phyloP scores from a whole-genome alignment of 1,140 invertebrate genomes.

The Cecropterus lyciades region DNA sequence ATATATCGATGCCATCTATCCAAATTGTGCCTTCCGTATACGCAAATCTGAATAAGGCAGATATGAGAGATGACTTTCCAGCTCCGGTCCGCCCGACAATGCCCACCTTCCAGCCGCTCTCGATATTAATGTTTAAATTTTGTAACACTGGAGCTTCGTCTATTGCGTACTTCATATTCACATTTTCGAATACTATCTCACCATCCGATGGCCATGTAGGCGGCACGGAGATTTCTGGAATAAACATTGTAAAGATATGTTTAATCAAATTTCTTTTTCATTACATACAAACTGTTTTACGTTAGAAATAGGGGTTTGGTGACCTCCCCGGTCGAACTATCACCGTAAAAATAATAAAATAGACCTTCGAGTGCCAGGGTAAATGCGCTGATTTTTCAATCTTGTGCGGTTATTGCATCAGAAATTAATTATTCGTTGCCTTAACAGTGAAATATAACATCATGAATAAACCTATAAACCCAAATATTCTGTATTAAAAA shows the following conservation, averaged over 20 bases:
- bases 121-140: constrained; percentile 86
- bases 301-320: no score
- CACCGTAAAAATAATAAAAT: no score
- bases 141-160: constrained; percentile 88
- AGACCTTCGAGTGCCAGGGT: no score
- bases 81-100: constrained; percentile 89
- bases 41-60: constrained; percentile 88
- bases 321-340: no score
- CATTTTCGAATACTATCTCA: constrained; percentile 86
- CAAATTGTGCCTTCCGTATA: constrained; percentile 86
- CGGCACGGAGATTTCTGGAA: constrained; percentile 73
- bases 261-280: neutral
- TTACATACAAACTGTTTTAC: neutral
- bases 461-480: no score
- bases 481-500: no score
- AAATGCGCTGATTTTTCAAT: no score
- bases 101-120: constrained; percentile 89
- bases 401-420: no score
- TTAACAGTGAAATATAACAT: no score
- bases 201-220: constrained; percentile 86
- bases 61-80: constrained; percentile 91
- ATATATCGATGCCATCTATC: constrained; percentile 88
- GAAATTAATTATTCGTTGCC: no score
- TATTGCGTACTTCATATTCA: constrained; percentile 87
- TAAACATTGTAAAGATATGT: constrained; percentile 21